Evolutionary conservation across 2,113 vertebrate genomes (phyloP).

Genomic region (Panthera leo): DNA sequence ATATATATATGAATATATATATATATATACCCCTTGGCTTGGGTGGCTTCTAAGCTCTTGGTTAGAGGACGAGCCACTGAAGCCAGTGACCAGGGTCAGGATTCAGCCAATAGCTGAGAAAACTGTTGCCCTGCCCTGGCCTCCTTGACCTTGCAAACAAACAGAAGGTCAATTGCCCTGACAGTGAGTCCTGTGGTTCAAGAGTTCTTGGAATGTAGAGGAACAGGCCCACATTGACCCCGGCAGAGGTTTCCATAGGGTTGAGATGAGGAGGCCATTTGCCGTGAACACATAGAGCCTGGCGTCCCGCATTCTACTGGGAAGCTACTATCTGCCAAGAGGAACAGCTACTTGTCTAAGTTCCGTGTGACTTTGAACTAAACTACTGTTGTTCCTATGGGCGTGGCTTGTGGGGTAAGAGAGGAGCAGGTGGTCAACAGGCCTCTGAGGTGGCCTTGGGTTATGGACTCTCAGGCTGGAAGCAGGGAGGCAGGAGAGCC

Average conservation of each 20-base stretch:
- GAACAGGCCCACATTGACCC: background rate
- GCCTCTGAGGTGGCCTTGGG: background rate
- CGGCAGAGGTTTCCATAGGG: background rate
- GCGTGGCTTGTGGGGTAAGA: rapidly evolving
- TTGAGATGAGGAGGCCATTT: rapidly evolving
- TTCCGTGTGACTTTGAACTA: background rate
- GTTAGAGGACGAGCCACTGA: background rate
- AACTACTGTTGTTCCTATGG: rapidly evolving
- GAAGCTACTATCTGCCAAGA: background rate
- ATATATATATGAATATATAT: no score
- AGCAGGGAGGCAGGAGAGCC: background rate
- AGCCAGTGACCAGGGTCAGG: background rate
- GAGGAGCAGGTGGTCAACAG: background rate
- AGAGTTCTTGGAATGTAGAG: background rate
- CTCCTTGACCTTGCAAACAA: background rate
- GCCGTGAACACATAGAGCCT: background rate
- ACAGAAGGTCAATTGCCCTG: background rate
- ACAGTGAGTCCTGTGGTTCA: background rate
- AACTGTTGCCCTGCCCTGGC: background rate
- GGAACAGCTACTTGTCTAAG: background rate
- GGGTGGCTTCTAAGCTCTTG: background rate
- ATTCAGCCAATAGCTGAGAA: background rate
- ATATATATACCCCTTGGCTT: background rate
- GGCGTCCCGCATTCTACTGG: rapidly evolving
- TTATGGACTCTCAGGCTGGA: background rate